Percentiles rank a stretch among this genome's conserved stretches.
Evolutionary conservation across 2,113 vertebrate genomes (phyloP).

Genomic region (Axis porcinus): DNA sequence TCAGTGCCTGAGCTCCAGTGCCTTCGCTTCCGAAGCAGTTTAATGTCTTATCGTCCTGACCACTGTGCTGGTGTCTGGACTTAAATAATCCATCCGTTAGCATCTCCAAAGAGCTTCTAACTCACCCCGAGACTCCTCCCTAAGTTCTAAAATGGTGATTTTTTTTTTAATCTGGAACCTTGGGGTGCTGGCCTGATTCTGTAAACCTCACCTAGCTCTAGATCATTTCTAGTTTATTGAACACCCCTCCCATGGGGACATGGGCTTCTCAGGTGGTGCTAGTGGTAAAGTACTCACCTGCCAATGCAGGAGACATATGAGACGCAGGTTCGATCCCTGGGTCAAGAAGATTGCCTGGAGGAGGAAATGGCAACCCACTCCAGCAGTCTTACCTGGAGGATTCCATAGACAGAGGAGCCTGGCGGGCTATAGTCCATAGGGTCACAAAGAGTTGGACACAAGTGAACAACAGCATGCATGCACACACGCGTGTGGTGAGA

Average conservation of each 20-base stretch:
- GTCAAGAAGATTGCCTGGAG: background rate
- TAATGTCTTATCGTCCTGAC: background rate
- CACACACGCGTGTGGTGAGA: background rate
- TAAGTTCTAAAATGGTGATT: background rate
- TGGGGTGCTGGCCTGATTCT: background rate
- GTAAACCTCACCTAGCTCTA: background rate
- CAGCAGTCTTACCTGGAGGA: background rate
- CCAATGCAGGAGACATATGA: background rate
- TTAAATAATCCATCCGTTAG: background rate
- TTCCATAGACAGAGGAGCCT: background rate
- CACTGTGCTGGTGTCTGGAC: background rate
- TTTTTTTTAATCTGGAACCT: background rate
- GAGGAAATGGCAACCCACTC: background rate
- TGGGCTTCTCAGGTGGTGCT: background rate
- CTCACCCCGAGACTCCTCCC: background rate
- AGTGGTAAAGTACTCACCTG: background rate
- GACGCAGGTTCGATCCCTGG: background rate
- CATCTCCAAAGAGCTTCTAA: background rate
- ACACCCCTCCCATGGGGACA: background rate
- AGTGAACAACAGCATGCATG: rapidly evolving
- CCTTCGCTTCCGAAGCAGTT: background rate
- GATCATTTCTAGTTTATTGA: background rate
- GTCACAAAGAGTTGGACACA: background rate
- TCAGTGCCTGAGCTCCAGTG: background rate
- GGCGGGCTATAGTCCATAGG: background rate